phyloP scores from a whole-genome alignment of 2,888 invertebrate species.

The Epirrhoe tristata region DNA sequence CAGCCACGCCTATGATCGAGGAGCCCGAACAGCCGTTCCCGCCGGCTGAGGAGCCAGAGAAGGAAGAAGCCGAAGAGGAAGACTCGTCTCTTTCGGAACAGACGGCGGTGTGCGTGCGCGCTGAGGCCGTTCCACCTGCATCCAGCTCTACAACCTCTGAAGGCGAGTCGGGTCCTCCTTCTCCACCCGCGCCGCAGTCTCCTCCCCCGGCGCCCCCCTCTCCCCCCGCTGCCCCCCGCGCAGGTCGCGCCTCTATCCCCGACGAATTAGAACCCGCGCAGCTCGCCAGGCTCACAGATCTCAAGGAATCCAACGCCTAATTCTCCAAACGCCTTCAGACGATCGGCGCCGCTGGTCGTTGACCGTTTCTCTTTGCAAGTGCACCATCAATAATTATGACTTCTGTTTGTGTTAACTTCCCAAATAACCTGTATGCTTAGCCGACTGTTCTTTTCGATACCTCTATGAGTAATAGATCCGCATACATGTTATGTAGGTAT shows the following conservation, averaged over 20 bases:
- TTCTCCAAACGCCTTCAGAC: constrained; percentile 38
- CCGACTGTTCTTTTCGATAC: constrained; percentile 31
- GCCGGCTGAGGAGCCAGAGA: constrained; percentile 67
- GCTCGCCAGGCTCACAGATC: constrained; percentile 93
- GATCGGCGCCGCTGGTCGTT: constrained; percentile 44
- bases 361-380: constrained; percentile 59
- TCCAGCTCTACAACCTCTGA: constrained; percentile 89
- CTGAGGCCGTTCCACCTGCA: constrained; percentile 82
- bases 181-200: constrained; percentile 78
- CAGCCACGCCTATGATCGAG: constrained; percentile 96
- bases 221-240: constrained; percentile 89
- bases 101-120: constrained; percentile 77
- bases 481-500: constrained; percentile 30
- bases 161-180: constrained; percentile 87
- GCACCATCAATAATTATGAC: neutral
- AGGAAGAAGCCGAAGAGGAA: constrained; percentile 72
- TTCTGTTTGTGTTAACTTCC: neutral
- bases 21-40: constrained; percentile 93
- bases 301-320: constrained; percentile 97
- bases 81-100: constrained; percentile 80
- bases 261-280: constrained; percentile 96
- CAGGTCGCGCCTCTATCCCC: constrained; percentile 93
- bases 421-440: constrained; percentile 21
- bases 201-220: constrained; percentile 82
- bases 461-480: constrained; percentile 15